Percentiles rank a stretch among this genome's conserved stretches.
Evolutionary conservation across 2,797 vertebrate genomes (phyloP).

Genomic region (Toxotes lorentzi): DNA sequence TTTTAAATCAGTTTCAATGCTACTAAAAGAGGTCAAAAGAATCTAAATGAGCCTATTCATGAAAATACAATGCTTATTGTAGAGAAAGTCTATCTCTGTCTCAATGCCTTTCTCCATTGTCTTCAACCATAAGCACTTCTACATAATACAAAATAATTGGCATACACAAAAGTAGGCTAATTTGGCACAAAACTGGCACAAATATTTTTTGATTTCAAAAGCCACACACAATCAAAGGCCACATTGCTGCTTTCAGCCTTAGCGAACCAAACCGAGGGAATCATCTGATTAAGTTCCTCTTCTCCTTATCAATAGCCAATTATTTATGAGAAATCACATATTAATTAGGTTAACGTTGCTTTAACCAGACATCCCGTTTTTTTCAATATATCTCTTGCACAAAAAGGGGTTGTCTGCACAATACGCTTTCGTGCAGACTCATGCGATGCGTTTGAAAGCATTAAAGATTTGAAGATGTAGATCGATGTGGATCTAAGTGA

Average conservation of each 20-base stretch:
- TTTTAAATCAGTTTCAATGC: background rate
- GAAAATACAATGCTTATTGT: background rate
- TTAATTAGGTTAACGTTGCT: conserved; percentile 1
- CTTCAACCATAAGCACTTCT: background rate
- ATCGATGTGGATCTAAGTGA: conserved; percentile 6
- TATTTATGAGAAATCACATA: conserved; percentile 15
- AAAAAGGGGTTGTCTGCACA: too few relatives aligned
- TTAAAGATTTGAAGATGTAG: background rate
- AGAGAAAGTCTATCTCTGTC: background rate
- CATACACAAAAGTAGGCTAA: background rate
- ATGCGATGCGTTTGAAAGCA: background rate
- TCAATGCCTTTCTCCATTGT: background rate
- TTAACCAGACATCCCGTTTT: background rate
- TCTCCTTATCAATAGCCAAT: conserved; percentile 10
- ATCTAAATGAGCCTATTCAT: background rate
- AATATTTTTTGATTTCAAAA: background rate
- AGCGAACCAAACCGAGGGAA: background rate
- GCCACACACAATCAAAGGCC: background rate
- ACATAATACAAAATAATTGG: conserved; percentile 2
- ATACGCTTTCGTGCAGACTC: background rate
- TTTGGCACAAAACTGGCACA: background rate
- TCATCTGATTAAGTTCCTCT: conserved; percentile 11
- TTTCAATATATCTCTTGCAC: background rate
- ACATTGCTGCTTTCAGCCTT: background rate
- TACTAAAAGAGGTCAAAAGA: background rate